A percentile compares a stretch with the other conserved stretches of the same genome.
phyloP scores from a whole-genome alignment of 2,888 invertebrate species.

The Heliconius aoede region DNA sequence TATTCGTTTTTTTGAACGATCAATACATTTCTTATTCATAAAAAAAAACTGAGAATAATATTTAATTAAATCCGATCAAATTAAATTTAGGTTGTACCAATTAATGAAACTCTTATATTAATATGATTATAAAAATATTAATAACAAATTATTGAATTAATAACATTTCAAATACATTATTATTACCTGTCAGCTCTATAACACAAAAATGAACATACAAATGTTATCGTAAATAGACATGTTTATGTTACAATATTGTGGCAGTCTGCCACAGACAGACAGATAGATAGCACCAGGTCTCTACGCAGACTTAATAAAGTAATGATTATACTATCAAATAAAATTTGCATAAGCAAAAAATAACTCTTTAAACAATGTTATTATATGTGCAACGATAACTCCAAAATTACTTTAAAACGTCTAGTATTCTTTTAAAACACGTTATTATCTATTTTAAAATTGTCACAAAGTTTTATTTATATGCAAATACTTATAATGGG shows the following conservation, averaged over 20 bases:
- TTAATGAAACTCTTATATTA: too few species aligned
- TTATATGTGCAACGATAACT: background rate
- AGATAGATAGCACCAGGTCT: conserved; percentile 7
- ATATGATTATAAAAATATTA: too few species aligned
- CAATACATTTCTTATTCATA: too few species aligned
- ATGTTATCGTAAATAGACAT: background rate
- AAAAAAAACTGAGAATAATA: too few species aligned
- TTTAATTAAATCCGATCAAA: too few species aligned
- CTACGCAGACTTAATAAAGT: conserved; percentile 22
- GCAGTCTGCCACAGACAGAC: too few species aligned
- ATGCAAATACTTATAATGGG: background rate
- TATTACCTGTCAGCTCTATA: background rate
- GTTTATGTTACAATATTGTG: background rate
- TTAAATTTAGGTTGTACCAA: too few species aligned
- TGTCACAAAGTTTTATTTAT: background rate
- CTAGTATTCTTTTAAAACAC: background rate
- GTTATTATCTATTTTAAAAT: conserved; percentile 1
- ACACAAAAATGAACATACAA: background rate
- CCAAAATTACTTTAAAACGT: background rate
- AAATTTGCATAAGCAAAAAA: conserved; percentile 26
- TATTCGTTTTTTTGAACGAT: background rate
- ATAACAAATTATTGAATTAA: too few species aligned
- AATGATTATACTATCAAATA: conserved; percentile 22
- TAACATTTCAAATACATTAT: background rate
- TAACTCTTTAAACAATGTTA: background rate